Evolutionary conservation across 2,113 vertebrate genomes (phyloP).

Genomic region (Connochaetes taurinus): DNA sequence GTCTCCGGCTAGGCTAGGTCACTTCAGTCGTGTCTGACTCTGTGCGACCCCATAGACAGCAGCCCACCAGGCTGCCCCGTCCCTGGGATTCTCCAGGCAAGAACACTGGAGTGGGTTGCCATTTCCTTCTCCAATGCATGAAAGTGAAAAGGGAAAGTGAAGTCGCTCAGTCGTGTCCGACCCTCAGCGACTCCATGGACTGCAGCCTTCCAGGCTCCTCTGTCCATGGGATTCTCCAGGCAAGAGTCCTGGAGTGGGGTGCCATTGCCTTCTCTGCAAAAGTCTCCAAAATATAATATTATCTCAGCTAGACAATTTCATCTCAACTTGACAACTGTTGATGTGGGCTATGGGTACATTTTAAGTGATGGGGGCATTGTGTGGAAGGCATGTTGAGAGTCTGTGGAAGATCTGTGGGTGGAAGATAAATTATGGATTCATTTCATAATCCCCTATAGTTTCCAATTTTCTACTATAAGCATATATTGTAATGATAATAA

Average conservation of each 20-base stretch:
- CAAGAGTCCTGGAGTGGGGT: too few relatives aligned
- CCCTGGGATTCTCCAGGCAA: background rate
- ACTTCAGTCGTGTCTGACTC: too few relatives aligned
- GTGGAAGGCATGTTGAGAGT: accelerated
- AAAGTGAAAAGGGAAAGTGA: too few relatives aligned
- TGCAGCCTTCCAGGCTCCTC: too few relatives aligned
- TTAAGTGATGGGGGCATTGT: background rate
- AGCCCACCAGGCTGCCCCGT: background rate
- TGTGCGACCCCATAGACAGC: too few relatives aligned
- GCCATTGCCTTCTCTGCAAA: background rate
- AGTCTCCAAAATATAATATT: background rate
- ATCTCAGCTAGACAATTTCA: background rate
- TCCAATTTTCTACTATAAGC: background rate
- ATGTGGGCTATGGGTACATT: background rate
- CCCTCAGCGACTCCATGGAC: too few relatives aligned
- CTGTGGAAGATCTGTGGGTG: background rate
- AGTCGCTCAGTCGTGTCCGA: too few relatives aligned
- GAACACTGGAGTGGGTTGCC: too few relatives aligned
- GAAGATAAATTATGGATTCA: background rate
- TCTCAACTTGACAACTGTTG: background rate
- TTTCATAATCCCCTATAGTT: background rate
- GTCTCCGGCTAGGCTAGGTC: background rate
- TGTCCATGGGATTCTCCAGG: too few relatives aligned
- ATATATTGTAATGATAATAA: background rate
- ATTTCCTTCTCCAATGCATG: too few relatives aligned